phyloP scores from a whole-genome alignment of 1,140 invertebrate species.

The Diuraphis noxia region DNA sequence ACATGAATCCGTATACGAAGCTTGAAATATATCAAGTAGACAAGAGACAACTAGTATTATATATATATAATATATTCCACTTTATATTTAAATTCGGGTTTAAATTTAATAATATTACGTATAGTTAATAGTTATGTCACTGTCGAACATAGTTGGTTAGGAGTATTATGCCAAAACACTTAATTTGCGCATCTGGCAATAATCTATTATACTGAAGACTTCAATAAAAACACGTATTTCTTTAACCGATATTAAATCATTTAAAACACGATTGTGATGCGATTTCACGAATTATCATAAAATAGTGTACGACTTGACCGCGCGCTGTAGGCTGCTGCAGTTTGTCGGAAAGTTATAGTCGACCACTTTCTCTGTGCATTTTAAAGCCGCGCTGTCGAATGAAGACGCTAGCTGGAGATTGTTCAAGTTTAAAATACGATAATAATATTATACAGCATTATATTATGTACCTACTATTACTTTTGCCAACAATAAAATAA shows the following conservation, averaged over 20 bases:
- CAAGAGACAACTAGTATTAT: no score
- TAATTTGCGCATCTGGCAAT: background rate
- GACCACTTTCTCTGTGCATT: conserved; percentile 21
- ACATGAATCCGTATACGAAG: background rate
- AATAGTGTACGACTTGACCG: background rate
- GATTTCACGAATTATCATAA: conserved; percentile 44
- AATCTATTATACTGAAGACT: background rate
- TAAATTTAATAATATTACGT: background rate
- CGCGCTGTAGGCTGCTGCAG: background rate
- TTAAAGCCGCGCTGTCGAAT: background rate
- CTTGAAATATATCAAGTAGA: no score
- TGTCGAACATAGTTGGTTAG: background rate
- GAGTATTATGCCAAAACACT: background rate
- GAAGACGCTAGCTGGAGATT: conserved; percentile 43
- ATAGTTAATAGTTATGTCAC: no score
- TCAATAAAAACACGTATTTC: background rate
- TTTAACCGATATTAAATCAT: conserved; percentile 23
- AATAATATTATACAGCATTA: background rate
- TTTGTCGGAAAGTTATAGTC: conserved; percentile 37
- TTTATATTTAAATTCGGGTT: background rate
- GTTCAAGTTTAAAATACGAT: conserved; percentile 37
- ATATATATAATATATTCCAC: no score
- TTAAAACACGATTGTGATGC: background rate
- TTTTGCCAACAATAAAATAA: conserved; percentile 8
- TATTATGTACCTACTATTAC: conserved; percentile 20